Percentiles rank a stretch among this genome's conserved stretches.
Conservation (phyloP, 2,888 invertebrate genomes). For the Pimpla rufipes region DNA sequence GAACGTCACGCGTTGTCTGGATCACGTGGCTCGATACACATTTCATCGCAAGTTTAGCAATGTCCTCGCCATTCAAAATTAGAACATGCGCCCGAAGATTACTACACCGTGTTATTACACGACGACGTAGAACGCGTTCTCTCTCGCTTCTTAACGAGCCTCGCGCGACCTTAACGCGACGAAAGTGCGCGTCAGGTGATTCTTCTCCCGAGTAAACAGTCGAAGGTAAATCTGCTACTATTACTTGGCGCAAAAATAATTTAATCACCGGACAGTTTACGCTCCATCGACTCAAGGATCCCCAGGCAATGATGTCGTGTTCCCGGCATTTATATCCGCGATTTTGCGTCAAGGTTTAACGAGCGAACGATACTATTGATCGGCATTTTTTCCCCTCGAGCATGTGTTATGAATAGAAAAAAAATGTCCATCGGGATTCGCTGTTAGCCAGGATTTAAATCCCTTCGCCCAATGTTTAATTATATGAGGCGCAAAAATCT, state of each 20-base stretch:
- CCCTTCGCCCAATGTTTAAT: not conserved
- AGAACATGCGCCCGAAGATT: not conserved
- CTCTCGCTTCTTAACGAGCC: not conserved
- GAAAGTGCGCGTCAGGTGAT: not conserved
- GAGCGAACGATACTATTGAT: not conserved
- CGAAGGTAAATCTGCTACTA: constrained; percentile 3
- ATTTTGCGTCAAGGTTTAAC: constrained; percentile 9
- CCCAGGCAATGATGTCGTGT: not conserved
- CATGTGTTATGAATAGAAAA: constrained; percentile 1
- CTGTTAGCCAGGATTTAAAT: not conserved
- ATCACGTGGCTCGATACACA: constrained; percentile 10
- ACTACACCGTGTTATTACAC: constrained; percentile 1
- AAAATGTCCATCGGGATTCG: not conserved
- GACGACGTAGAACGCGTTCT: not conserved
- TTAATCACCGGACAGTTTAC: constrained; percentile 4
- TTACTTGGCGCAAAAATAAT: not conserved
- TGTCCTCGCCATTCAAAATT: not conserved
- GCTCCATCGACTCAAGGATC: constrained; percentile 2
- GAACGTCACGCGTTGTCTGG: constrained; percentile 26
- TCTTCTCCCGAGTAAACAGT: not conserved
- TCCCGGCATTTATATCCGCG: not conserved
- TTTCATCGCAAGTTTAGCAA: not conserved
- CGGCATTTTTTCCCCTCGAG: not conserved
- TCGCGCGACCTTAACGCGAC: not conserved
- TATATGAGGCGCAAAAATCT: not conserved